Conservation (phyloP, 2,113 vertebrate species). For the Brachyistius frenatus region DNA sequence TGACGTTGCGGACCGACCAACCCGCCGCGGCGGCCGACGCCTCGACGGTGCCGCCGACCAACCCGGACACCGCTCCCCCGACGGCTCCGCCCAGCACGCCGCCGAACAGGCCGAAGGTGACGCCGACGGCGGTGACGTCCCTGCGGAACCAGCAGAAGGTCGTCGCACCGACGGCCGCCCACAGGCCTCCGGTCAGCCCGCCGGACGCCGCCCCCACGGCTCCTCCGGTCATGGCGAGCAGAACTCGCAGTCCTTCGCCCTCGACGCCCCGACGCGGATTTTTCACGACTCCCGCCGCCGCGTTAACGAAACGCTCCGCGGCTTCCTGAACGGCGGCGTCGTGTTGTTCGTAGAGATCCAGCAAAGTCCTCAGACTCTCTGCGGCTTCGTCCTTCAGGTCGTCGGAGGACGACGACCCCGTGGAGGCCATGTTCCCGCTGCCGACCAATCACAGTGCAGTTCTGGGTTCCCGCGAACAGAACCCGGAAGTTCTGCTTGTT, state of each 20-base stretch:
- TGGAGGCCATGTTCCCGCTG: too few relatives aligned
- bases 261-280: background rate
- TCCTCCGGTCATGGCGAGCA: background rate
- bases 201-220: constrained; percentile 3
- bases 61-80: background rate
- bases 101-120: constrained; percentile 1
- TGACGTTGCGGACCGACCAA: rapidly evolving
- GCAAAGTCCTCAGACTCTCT: background rate
- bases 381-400: background rate
- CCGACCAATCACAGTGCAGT: too few relatives aligned
- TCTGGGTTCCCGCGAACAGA: too few relatives aligned
- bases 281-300: too few relatives aligned
- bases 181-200: background rate
- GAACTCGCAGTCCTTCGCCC: background rate
- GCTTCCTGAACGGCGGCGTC: background rate
- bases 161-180: background rate
- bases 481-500: too few relatives aligned
- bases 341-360: background rate
- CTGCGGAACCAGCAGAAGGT: background rate
- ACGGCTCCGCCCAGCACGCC: background rate
- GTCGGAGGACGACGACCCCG: too few relatives aligned
- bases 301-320: background rate
- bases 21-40: rapidly evolving
- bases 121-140: background rate
- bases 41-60: background rate